phyloP scores from a whole-genome alignment of 2,113 vertebrate species.

The Hemiscyllium ocellatum region DNA sequence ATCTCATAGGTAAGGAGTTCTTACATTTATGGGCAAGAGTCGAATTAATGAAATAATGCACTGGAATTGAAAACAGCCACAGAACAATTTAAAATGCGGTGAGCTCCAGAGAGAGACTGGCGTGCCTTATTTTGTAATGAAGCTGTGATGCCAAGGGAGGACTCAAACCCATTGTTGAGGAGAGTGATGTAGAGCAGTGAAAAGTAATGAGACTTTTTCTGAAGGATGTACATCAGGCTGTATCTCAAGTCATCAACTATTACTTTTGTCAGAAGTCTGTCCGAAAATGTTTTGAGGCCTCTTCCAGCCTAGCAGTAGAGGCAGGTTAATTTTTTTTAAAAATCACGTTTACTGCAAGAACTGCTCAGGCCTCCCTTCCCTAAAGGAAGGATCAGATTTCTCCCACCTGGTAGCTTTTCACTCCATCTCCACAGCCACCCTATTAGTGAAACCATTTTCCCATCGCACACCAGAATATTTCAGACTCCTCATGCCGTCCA shows the following conservation, averaged over 20 bases:
- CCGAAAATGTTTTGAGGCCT: not conserved
- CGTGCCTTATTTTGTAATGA: not conserved
- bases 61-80: not conserved
- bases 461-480: not conserved
- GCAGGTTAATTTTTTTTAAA: not conserved
- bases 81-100: not conserved
- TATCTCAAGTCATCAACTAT: not conserved
- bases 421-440: not conserved
- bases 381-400: not conserved
- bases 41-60: not conserved
- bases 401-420: not conserved
- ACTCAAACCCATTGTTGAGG: not conserved
- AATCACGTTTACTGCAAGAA: too few species aligned
- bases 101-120: not conserved
- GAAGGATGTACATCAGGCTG: not conserved
- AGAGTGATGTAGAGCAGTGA: not conserved
- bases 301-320: not conserved
- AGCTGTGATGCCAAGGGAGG: not conserved
- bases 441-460: not conserved
- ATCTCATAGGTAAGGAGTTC: constrained; percentile 25
- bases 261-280: not conserved
- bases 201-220: not conserved
- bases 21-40: not conserved
- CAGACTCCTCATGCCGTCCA: not conserved
- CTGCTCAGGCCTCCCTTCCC: not conserved